Evolutionary conservation across 2,113 vertebrate genomes (phyloP).

Genomic region (Aphelocoma coerulescens): DNA sequence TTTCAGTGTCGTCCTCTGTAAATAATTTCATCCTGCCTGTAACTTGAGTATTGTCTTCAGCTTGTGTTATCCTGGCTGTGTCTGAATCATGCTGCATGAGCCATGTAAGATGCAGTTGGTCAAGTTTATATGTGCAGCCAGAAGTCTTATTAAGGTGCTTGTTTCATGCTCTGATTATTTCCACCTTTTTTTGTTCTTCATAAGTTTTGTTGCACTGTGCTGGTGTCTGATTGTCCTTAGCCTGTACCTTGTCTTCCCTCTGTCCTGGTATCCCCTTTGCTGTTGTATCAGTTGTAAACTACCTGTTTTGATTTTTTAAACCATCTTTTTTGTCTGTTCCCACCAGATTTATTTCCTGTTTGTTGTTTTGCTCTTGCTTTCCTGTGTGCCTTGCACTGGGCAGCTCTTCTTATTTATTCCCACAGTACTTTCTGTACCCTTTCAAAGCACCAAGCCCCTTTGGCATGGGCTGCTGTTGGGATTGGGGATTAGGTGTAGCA

Average conservation of each 20-base stretch:
- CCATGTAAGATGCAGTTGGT: neutral
- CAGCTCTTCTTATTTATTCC: neutral
- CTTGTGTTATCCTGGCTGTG: neutral
- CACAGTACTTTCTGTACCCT: neutral
- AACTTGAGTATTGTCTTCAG: neutral
- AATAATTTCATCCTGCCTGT: neutral
- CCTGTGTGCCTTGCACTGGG: neutral
- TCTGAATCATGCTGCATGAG: neutral
- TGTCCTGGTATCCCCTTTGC: neutral
- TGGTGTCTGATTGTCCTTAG: neutral
- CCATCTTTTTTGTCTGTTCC: neutral
- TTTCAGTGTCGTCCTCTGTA: neutral
- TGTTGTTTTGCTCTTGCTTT: neutral
- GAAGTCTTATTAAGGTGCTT: neutral
- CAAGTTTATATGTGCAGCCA: neutral
- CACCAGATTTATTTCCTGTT: neutral
- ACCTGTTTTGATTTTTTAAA: neutral
- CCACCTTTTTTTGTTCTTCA: neutral
- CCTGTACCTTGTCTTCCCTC: neutral
- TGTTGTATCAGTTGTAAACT: neutral
- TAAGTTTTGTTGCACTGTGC: neutral
- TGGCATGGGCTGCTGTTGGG: neutral
- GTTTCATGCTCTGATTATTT: neutral
- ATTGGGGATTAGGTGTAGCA: neutral
- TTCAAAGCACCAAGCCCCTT: neutral